phyloP scores from a whole-genome alignment of 2,797 vertebrate genomes.

The Falco biarmicus region DNA sequence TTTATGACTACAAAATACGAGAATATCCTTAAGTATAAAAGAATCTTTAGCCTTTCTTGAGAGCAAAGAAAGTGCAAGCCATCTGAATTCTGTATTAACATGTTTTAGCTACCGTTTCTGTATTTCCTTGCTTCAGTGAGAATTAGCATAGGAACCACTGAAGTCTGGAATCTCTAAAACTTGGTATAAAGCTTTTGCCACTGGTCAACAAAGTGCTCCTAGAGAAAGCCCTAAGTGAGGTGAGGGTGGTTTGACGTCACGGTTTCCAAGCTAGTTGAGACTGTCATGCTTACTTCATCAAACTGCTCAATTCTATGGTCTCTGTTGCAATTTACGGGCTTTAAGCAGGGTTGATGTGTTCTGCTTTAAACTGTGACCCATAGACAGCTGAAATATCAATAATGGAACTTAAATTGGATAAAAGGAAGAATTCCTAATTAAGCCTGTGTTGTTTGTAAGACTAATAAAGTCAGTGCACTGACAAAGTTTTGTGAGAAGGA shows the following conservation, averaged over 20 bases:
- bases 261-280: neutral
- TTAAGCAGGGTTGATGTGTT: neutral
- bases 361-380: neutral
- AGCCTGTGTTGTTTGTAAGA: neutral
- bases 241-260: fast-evolving
- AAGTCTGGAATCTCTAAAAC: neutral
- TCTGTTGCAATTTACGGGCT: neutral
- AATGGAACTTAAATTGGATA: neutral
- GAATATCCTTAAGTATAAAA: neutral
- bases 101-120: neutral
- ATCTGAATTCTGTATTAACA: neutral
- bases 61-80: neutral
- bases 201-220: neutral
- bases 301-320: fast-evolving
- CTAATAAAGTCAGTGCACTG: fast-evolving
- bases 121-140: neutral
- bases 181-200: neutral
- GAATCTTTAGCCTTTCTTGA: neutral
- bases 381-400: neutral
- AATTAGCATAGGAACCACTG: neutral
- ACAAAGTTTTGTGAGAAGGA: neutral
- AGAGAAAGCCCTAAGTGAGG: neutral
- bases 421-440: neutral
- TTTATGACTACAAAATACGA: neutral
- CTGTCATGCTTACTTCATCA: fast-evolving